These are phyloP conservation scores for Rhynchonycteris naso DNA, from an alignment of 2,797 vertebrate genomes.

Conservation along the genomic window DNA sequence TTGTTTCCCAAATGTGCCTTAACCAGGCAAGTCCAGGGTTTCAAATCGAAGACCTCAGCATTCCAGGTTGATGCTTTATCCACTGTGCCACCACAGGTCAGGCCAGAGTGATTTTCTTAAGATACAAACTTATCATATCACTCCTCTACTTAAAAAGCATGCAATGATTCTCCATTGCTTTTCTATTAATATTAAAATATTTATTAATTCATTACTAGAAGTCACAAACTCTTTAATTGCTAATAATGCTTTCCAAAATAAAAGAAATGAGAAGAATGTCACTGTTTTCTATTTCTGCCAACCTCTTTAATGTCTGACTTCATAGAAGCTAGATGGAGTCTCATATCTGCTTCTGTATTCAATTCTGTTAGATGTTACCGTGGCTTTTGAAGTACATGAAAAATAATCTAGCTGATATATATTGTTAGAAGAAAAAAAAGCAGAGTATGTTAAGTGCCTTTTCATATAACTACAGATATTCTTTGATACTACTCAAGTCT, in stretches of 20 bases:
- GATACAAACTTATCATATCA: background rate
- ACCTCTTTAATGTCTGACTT: slow-evolving; percentile 9
- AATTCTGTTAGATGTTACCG: background rate
- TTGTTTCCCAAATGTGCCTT: no score
- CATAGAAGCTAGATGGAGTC: background rate
- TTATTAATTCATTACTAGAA: background rate
- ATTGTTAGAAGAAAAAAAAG: background rate
- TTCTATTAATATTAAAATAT: background rate
- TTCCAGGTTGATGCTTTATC: no score
- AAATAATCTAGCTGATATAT: background rate
- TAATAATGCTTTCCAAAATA: background rate
- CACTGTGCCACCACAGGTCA: no score
- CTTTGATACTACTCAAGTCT: background rate
- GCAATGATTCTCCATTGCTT: background rate
- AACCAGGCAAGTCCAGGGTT: no score
- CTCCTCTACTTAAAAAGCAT: background rate
- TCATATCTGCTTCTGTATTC: background rate
- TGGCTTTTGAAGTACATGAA: slow-evolving; percentile 23
- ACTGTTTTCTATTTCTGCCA: background rate
- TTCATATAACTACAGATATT: background rate
- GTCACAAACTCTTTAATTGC: background rate
- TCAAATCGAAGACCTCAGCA: no score
- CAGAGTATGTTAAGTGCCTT: background rate
- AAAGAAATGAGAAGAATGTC: background rate
- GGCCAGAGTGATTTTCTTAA: background rate